Conservation (phyloP, 2,797 vertebrate genomes). For the Gorsachius magnificus region DNA sequence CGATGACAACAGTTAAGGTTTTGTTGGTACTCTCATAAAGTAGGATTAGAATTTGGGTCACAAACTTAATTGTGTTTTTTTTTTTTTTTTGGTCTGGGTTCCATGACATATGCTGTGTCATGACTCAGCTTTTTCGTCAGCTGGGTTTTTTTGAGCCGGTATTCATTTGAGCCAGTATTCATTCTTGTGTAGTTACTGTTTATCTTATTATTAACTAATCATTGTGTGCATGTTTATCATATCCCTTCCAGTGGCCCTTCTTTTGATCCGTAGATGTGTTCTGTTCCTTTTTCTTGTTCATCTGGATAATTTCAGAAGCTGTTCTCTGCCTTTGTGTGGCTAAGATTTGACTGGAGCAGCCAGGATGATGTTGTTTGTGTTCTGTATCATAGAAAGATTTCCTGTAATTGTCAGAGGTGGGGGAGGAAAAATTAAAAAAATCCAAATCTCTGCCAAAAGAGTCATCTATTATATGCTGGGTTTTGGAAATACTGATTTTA, state of each 20-base stretch:
- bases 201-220: background rate
- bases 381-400: background rate
- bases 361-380: background rate
- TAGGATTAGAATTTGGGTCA: background rate
- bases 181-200: background rate
- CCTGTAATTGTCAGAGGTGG: background rate
- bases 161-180: background rate
- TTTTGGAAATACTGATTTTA: background rate
- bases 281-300: background rate
- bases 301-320: background rate
- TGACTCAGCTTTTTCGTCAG: background rate
- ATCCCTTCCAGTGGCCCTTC: background rate
- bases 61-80: background rate
- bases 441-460: background rate
- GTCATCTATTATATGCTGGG: accelerated
- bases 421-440: background rate
- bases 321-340: background rate
- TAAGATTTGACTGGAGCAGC: background rate
- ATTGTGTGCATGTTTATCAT: background rate
- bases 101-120: background rate
- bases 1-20: background rate
- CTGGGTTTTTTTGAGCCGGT: background rate
- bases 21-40: background rate
- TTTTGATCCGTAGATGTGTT: background rate
- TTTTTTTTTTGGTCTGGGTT: background rate